A percentile compares a stretch with the other conserved stretches of the same genome.
These are phyloP conservation scores for Danionella dracula DNA, from an alignment of 2,797 vertebrate species.

Conservation along the genomic window DNA sequence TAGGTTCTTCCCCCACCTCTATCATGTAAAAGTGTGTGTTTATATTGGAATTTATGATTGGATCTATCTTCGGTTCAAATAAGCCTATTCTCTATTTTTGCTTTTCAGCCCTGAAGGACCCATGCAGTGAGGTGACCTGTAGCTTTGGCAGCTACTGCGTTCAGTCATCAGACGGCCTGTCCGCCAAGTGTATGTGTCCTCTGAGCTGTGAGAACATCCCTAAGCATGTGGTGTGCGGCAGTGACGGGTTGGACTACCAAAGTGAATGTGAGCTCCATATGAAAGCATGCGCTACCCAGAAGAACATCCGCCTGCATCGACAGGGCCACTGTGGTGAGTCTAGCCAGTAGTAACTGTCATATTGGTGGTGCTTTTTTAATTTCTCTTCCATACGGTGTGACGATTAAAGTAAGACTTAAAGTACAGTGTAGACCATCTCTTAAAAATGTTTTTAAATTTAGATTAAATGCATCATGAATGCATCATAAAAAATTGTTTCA, in stretches of 20 bases:
- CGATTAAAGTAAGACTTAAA: no score
- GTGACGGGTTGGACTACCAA: slow-evolving; percentile 83
- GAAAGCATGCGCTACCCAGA: slow-evolving; percentile 82
- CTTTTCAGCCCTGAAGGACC: slow-evolving; percentile 82
- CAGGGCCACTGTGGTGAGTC: slow-evolving; percentile 83
- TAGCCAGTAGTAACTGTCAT: no score
- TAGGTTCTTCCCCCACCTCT: no score
- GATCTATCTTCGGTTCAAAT: no score
- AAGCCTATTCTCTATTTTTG: background rate
- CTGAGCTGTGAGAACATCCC: slow-evolving; percentile 67
- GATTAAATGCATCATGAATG: no score
- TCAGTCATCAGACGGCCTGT: slow-evolving; percentile 78
- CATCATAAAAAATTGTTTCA: no score
- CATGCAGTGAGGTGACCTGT: slow-evolving; percentile 83
- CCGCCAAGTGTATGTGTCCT: slow-evolving; percentile 86
- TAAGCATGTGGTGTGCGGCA: slow-evolving; percentile 79
- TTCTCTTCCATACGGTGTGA: no score
- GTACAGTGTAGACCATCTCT: no score
- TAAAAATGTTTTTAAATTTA: no score
- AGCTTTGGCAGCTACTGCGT: slow-evolving; percentile 91
- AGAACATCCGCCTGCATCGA: slow-evolving; percentile 82
- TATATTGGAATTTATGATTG: no score
- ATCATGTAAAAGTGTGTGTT: no score
- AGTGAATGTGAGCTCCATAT: slow-evolving; percentile 84
- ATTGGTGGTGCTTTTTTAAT: no score